phyloP scores from a whole-genome alignment of 2,113 vertebrate genomes.

The Salvelinus namaycush region DNA sequence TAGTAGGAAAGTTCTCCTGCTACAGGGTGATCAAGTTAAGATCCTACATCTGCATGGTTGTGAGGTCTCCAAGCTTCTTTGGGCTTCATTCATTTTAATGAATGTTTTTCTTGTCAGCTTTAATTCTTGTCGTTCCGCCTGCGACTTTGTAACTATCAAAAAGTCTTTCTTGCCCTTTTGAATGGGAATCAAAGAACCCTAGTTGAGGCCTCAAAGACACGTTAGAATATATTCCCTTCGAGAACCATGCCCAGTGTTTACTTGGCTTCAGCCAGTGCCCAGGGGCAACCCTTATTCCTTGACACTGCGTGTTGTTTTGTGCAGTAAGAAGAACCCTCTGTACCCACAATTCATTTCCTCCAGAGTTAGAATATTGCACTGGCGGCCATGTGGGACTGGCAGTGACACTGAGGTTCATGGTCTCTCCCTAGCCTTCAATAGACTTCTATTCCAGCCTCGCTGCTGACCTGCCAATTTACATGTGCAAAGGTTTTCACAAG shows the following conservation, averaged over 20 bases:
- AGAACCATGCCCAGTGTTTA: conserved; percentile 66
- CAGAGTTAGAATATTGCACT: conserved; percentile 67
- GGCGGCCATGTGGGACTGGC: conserved; percentile 62
- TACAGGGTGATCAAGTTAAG: background rate
- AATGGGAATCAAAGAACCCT: conserved; percentile 67
- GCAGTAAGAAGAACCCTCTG: conserved; percentile 63
- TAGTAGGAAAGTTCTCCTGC: too few relatives aligned
- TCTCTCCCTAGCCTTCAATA: conserved; percentile 56
- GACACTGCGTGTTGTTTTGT: conserved; percentile 69
- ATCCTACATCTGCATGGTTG: background rate
- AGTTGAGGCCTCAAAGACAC: conserved; percentile 64
- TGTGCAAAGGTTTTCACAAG: conserved; percentile 29
- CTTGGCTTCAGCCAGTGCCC: conserved; percentile 67
- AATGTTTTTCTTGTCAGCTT: conserved; percentile 73
- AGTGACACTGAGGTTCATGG: conserved; percentile 57
- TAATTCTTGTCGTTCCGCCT: conserved; percentile 60
- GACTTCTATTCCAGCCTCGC: conserved; percentile 61
- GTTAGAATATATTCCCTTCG: conserved; percentile 69
- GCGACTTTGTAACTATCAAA: conserved; percentile 58
- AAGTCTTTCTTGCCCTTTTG: conserved; percentile 61
- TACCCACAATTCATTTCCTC: conserved; percentile 75
- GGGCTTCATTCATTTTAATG: conserved; percentile 65
- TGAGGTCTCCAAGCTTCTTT: background rate
- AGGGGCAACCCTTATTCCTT: conserved; percentile 60
- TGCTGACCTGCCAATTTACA: conserved; percentile 47